phyloP scores from a whole-genome alignment of 2,113 vertebrate species.

The Heteronetta atricapilla region DNA sequence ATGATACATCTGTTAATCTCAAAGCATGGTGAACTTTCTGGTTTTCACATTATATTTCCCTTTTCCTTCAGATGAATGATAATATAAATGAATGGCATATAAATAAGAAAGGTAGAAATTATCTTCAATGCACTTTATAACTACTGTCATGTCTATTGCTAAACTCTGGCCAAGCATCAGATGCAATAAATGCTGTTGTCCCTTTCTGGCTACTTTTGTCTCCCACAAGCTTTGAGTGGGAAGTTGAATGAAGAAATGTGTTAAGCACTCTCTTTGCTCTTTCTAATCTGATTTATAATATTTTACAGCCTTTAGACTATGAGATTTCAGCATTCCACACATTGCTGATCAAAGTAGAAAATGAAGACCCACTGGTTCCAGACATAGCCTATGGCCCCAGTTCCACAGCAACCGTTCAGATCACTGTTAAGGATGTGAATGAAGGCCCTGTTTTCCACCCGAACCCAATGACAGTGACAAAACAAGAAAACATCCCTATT shows the following conservation, averaged over 20 bases:
- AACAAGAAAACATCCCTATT: conserved; percentile 86
- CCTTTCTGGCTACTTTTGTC: not conserved
- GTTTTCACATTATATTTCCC: not conserved
- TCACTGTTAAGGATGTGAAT: conserved; percentile 90
- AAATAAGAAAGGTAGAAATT: not conserved
- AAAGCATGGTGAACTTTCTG: not conserved
- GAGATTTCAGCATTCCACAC: conserved; percentile 89
- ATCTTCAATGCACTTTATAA: not conserved
- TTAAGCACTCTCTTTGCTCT: not conserved
- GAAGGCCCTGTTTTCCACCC: conserved; percentile 94
- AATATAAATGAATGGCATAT: not conserved
- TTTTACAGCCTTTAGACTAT: conserved; percentile 89
- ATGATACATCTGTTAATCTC: not conserved
- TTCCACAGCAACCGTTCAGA: conserved; percentile 91
- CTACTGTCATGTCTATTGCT: not conserved
- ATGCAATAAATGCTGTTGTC: too few species aligned
- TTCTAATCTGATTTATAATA: not conserved
- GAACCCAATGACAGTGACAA: conserved; percentile 88
- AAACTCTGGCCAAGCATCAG: not conserved
- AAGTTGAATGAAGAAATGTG: not conserved
- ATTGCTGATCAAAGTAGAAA: conserved; percentile 93
- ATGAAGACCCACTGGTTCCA: conserved; percentile 90
- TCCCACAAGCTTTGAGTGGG: not conserved
- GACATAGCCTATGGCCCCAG: conserved; percentile 89
- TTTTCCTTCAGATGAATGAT: not conserved